phyloP scores from a whole-genome alignment of 1,140 invertebrate genomes.

The Agrilus planipennis region DNA sequence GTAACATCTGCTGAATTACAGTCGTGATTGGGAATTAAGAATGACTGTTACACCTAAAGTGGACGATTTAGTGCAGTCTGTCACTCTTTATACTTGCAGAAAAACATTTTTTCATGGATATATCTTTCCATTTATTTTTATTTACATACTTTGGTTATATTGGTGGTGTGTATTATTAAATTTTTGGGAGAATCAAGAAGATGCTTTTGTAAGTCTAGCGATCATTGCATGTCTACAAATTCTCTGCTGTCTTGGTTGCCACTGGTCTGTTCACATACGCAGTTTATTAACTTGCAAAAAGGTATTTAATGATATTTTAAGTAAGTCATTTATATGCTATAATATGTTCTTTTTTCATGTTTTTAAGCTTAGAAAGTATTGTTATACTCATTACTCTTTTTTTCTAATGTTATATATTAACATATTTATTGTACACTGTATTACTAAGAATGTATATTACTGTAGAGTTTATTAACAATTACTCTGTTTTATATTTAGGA shows the following conservation, averaged over 20 bases:
- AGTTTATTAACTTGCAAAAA: constrained; percentile 68
- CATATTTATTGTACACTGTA: no score
- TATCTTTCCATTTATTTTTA: constrained; percentile 69
- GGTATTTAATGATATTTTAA: no score
- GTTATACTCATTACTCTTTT: constrained; percentile 2
- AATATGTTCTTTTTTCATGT: constrained; percentile 2
- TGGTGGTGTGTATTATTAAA: constrained; percentile 77
- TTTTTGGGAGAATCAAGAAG: constrained; percentile 70
- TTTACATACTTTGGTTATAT: constrained; percentile 75
- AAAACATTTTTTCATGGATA: constrained; percentile 73
- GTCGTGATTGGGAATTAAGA: constrained; percentile 7
- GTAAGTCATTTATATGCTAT: constrained; percentile 11
- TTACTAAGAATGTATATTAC: no score
- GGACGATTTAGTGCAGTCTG: constrained; percentile 55
- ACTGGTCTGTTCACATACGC: constrained; percentile 94
- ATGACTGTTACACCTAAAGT: constrained; percentile 28
- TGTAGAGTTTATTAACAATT: no score
- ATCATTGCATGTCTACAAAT: constrained; percentile 80
- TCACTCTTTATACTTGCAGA: constrained; percentile 49
- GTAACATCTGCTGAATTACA: no score
- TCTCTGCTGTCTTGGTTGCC: constrained; percentile 82
- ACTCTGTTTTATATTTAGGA: constrained; percentile 53
- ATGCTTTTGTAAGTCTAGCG: constrained; percentile 78
- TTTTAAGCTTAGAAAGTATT: not conserved
- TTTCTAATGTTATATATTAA: constrained; percentile 3